These are phyloP conservation scores for Falco concolor DNA, from an alignment of 2,797 vertebrate species.

Conservation along the genomic window DNA sequence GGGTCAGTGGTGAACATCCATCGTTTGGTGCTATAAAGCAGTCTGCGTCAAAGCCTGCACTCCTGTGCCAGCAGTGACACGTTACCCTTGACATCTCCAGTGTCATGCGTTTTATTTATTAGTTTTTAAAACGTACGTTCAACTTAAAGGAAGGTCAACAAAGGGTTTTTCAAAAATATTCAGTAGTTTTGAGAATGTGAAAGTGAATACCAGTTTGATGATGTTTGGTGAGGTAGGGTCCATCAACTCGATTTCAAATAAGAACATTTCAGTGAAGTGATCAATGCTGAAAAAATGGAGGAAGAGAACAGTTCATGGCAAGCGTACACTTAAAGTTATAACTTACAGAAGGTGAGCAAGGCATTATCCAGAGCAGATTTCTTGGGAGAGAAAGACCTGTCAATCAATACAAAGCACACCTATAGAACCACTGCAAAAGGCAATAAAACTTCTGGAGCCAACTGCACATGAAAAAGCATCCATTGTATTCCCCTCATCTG, in stretches of 20 bases:
- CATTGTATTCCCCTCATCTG: not conserved
- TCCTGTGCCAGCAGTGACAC: not conserved
- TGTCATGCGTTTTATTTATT: not conserved
- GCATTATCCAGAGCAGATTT: not conserved
- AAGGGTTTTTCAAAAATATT: not conserved
- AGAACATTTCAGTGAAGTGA: not conserved
- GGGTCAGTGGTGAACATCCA: rapidly evolving
- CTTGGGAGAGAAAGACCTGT: not conserved
- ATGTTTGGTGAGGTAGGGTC: not conserved
- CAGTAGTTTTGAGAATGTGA: not conserved
- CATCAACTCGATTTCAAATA: not conserved
- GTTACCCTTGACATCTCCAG: not conserved
- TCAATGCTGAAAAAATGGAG: not conserved
- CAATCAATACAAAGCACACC: not conserved
- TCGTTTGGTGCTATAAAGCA: not conserved
- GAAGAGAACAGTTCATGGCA: not conserved
- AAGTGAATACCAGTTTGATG: not conserved
- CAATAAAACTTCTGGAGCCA: not conserved
- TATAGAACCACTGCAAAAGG: not conserved
- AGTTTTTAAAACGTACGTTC: not conserved
- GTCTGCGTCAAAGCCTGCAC: not conserved
- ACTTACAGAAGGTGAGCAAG: not conserved
- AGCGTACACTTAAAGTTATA: not conserved
- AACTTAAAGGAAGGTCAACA: not conserved
- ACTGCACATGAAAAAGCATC: not conserved